Percentiles rank a stretch among this genome's conserved stretches.
Conservation (phyloP, 92 coral and sea anemone genomes). For the Parazoanthus atlanticus region DNA sequence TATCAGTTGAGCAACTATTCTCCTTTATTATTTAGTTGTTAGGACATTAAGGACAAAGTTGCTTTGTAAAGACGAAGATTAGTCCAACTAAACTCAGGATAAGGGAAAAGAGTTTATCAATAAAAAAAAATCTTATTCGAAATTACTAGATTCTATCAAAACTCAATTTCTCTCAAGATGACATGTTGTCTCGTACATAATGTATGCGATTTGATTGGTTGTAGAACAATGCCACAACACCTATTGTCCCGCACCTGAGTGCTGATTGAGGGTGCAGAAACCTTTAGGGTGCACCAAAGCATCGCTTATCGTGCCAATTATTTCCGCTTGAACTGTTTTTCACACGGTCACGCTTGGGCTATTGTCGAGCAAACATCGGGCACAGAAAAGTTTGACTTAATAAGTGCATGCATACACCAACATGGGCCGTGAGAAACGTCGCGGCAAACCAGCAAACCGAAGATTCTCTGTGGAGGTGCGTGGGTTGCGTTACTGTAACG, state of each 20-base stretch:
- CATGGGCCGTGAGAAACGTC: conserved; percentile 36
- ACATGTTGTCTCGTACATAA: conserved; percentile 20
- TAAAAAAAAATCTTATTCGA: not conserved
- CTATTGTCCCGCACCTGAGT: conserved; percentile 39
- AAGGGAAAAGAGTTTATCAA: not conserved
- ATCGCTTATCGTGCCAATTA: conserved; percentile 36
- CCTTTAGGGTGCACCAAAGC: conserved; percentile 10
- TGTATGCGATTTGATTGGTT: conserved; percentile 31
- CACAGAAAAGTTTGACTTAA: conserved; percentile 7
- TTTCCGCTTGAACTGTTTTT: conserved; percentile 44
- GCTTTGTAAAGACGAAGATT: not conserved
- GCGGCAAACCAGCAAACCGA: not conserved
- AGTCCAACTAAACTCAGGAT: not conserved
- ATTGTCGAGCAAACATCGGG: conserved; percentile 37
- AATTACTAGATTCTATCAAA: conserved; percentile 9
- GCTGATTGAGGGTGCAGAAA: conserved; percentile 37
- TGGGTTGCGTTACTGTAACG: not conserved
- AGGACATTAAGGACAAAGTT: not conserved
- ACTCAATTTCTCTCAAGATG: conserved; percentile 42
- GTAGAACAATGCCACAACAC: conserved; percentile 23
- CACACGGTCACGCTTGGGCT: conserved; percentile 45
- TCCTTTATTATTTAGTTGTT: not conserved
- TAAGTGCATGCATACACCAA: conserved; percentile 16
- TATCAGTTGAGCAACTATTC: not conserved
- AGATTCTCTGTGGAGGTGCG: not conserved